Conservation (phyloP, 2,888 invertebrate species). For the Pecten maximus region DNA sequence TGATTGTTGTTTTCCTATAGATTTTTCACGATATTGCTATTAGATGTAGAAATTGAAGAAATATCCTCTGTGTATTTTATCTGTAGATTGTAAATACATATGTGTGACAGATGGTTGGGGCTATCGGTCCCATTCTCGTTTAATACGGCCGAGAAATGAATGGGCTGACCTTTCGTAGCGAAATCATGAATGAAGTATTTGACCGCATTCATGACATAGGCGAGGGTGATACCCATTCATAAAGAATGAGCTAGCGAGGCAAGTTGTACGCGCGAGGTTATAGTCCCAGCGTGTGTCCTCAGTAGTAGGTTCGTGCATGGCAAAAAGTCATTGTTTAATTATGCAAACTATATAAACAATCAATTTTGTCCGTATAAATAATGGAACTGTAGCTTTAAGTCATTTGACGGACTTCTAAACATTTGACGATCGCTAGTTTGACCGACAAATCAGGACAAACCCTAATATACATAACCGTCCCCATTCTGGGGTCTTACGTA, state of each 20-base stretch:
- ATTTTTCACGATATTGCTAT: too few species aligned
- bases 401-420: neutral
- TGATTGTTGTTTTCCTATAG: too few species aligned
- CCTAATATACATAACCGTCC: neutral
- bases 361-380: neutral
- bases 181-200: constrained; percentile 20
- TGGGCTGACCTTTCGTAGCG: neutral
- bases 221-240: neutral
- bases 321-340: neutral
- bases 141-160: too few species aligned
- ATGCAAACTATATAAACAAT: neutral
- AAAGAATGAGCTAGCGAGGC: neutral
- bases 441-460: neutral
- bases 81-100: too few species aligned
- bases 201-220: neutral
- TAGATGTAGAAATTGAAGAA: too few species aligned
- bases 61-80: too few species aligned
- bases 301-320: neutral
- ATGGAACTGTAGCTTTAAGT: neutral
- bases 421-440: neutral
- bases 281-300: neutral
- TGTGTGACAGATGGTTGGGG: too few species aligned
- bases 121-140: too few species aligned
- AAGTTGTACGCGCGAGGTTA: neutral
- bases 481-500: neutral